Evolutionary conservation across 2,113 vertebrate species (phyloP).

Genomic region (Nothocercus nigrocapillus): DNA sequence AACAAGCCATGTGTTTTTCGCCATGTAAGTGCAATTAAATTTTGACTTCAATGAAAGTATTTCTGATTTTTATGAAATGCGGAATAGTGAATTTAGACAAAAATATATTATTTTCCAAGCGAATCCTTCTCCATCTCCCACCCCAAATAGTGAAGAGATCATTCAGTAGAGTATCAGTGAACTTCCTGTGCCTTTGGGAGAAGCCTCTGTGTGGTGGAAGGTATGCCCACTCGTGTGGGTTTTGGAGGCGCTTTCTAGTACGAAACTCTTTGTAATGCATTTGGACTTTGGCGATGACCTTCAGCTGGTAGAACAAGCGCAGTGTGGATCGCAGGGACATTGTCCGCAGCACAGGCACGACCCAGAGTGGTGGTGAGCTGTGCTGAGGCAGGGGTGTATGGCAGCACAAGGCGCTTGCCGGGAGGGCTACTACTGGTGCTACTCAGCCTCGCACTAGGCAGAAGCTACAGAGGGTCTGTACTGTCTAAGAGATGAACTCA

Average conservation of each 20-base stretch:
- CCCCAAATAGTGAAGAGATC: background rate
- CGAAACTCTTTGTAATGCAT: background rate
- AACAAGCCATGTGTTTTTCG: background rate
- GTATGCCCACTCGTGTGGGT: background rate
- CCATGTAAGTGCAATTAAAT: background rate
- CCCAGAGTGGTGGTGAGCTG: background rate
- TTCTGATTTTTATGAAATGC: background rate
- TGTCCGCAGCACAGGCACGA: background rate
- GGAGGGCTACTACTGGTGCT: background rate
- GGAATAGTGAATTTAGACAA: background rate
- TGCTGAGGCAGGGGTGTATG: background rate
- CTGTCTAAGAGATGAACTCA: background rate
- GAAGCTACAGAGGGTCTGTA: background rate
- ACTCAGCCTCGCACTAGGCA: background rate
- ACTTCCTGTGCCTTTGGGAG: background rate
- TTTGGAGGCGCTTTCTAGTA: background rate
- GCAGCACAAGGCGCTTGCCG: fast-evolving
- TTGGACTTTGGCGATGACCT: background rate
- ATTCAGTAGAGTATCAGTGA: background rate
- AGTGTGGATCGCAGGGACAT: background rate
- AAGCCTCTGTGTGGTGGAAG: background rate
- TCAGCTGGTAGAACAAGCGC: background rate
- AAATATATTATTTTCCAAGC: background rate
- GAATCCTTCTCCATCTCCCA: background rate
- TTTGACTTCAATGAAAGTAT: background rate